These are phyloP conservation scores for Aplysia californica DNA, from an alignment of 1,140 invertebrate genomes.

Conservation along the genomic window DNA sequence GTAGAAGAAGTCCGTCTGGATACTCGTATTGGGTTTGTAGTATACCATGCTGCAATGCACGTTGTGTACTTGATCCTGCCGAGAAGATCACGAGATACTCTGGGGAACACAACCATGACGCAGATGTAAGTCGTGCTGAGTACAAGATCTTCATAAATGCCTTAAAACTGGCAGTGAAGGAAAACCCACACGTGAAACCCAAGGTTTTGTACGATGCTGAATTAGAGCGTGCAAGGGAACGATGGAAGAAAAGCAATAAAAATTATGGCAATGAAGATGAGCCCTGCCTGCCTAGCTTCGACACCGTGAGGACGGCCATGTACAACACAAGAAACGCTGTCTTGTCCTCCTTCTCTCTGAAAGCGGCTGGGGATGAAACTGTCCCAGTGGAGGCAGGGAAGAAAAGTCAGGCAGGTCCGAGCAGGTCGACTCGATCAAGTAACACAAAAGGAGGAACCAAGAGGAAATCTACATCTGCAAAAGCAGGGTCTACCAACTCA, in stretches of 20 bases:
- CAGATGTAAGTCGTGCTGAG: constrained; percentile 16
- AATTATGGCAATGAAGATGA: constrained; percentile 3
- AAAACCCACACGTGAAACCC: constrained; percentile 29
- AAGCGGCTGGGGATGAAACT: constrained; percentile 11
- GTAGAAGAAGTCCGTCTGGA: constrained; percentile 13
- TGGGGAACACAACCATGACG: constrained; percentile 18
- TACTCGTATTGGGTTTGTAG: constrained; percentile 27
- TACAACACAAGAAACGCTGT: constrained; percentile 27
- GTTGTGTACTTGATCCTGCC: constrained; percentile 22
- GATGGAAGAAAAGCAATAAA: not conserved
- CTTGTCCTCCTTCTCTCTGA: constrained; percentile 14
- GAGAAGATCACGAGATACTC: constrained; percentile 14
- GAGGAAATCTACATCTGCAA: constrained; percentile 15
- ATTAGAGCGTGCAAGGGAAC: constrained; percentile 13
- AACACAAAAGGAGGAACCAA: not conserved
- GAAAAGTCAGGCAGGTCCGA: not conserved
- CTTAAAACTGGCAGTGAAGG: constrained; percentile 11
- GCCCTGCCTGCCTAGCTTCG: constrained; percentile 17
- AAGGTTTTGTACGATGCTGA: constrained; percentile 20
- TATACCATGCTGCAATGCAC: constrained; percentile 25
- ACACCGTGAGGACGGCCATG: constrained; percentile 18
- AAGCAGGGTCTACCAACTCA: not conserved
- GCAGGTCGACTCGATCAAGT: constrained; percentile 20
- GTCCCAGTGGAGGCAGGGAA: not conserved
- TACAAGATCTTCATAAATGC: constrained; percentile 25